A percentile compares a stretch with the other conserved stretches of the same genome.
Conservation (phyloP, 1,140 invertebrate species). For the Meteorus sp. region DNA sequence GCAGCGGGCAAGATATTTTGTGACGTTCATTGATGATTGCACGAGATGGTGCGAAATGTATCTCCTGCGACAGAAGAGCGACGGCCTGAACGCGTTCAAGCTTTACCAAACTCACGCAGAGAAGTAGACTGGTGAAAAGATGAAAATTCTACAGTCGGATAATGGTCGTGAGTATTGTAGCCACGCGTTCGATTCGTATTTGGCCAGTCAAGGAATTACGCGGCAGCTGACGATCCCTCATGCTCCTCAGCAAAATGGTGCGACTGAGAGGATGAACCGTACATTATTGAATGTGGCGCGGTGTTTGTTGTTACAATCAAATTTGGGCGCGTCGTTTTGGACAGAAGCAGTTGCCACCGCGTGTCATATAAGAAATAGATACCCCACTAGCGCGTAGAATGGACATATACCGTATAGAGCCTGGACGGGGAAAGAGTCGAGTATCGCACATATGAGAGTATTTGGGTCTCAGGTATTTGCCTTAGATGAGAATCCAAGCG, state of each 20-base stretch:
- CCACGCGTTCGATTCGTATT: background rate
- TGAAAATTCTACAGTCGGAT: background rate
- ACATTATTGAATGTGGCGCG: background rate
- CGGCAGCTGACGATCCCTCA: background rate
- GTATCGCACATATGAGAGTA: background rate
- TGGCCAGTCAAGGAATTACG: background rate
- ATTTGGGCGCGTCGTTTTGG: background rate
- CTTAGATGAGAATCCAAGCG: slow-evolving; percentile 36
- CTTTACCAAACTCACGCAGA: background rate
- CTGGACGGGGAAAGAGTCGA: background rate
- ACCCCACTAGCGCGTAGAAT: background rate
- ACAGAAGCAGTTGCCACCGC: background rate
- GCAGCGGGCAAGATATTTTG: background rate
- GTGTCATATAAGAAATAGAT: background rate
- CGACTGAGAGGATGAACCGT: background rate
- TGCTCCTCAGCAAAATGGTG: background rate
- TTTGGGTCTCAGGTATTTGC: background rate
- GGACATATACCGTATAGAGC: background rate
- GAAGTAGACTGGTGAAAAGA: background rate
- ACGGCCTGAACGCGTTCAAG: background rate
- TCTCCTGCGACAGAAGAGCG: background rate
- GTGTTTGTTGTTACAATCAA: background rate
- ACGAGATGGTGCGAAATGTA: background rate
- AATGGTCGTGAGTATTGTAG: background rate
- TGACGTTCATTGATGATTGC: background rate